These are phyloP conservation scores for Xiphophorus birchmanni DNA, from an alignment of 2,797 vertebrate species.

Conservation along the genomic window DNA sequence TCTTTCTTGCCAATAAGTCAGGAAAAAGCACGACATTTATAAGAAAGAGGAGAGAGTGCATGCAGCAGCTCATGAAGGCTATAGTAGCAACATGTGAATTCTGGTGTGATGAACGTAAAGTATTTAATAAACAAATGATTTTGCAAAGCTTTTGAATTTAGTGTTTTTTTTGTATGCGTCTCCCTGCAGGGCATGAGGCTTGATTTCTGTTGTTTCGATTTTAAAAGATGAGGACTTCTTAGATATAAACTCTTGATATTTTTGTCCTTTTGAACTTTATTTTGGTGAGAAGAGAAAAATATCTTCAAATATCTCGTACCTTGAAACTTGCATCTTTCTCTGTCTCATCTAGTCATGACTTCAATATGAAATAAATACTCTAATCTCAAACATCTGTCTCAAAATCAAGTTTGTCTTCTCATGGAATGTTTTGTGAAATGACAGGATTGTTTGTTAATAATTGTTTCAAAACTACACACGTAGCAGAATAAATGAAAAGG, in stretches of 20 bases:
- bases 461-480: constrained; percentile 8
- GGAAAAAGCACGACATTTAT: not conserved
- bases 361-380: not conserved
- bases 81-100: not conserved
- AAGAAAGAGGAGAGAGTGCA: not conserved
- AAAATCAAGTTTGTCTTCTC: not conserved
- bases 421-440: not conserved
- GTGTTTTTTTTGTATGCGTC: not conserved
- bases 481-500: constrained; percentile 16
- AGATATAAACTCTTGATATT: not conserved
- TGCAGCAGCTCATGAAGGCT: not conserved
- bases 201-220: not conserved
- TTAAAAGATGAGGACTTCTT: not conserved
- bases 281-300: not conserved
- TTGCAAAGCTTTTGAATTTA: not conserved
- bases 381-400: not conserved
- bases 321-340: not conserved
- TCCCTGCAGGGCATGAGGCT: not conserved
- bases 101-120: not conserved
- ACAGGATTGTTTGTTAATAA: constrained; percentile 11
- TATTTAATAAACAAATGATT: not conserved
- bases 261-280: not conserved
- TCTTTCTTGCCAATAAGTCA: not conserved
- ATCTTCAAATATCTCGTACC: too few relatives aligned
- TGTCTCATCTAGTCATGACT: not conserved